Percentiles rank a stretch among this genome's conserved stretches.
Evolutionary conservation across 2,888 invertebrate species (phyloP).

Genomic region (Thymelicus lineola): DNA sequence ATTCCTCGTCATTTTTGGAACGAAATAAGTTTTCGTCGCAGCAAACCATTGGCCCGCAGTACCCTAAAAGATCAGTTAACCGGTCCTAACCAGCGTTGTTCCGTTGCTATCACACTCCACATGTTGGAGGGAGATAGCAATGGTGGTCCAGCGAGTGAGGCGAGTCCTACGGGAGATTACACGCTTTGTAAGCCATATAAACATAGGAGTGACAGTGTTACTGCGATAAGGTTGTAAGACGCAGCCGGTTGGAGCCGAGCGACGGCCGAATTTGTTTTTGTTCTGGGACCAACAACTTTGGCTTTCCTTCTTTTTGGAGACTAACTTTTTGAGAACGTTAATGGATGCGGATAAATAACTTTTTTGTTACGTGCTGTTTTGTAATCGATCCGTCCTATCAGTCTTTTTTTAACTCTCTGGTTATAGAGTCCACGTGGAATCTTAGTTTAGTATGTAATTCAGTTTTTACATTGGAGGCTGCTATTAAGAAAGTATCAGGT

Average conservation of each 20-base stretch:
- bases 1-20: no score
- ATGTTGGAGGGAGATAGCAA: conserved; percentile 11
- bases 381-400: not conserved
- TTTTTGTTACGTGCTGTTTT: conserved; percentile 6
- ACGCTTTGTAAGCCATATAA: conserved; percentile 32
- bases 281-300: conserved; percentile 27
- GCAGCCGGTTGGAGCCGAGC: conserved; percentile 23
- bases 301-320: conserved; percentile 20
- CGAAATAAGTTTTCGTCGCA: not conserved
- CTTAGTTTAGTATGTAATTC: no score
- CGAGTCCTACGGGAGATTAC: conserved; percentile 32
- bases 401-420: not conserved
- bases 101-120: conserved; percentile 5
- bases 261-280: conserved; percentile 31
- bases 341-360: conserved; percentile 18
- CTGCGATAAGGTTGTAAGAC: conserved; percentile 31
- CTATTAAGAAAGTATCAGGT: no score
- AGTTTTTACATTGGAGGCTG: no score
- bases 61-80: conserved; percentile 35
- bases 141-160: conserved; percentile 15
- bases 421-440: no score
- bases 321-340: conserved; percentile 12
- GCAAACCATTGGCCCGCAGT: conserved; percentile 13
- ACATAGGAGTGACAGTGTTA: conserved; percentile 32
- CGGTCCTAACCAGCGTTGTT: conserved; percentile 27